Evolutionary conservation across 64 coral and sea anemone genomes (phyloP), one percentile per base, ranked within the genome.

Genomic region (Montipora capricornis): DNA sequence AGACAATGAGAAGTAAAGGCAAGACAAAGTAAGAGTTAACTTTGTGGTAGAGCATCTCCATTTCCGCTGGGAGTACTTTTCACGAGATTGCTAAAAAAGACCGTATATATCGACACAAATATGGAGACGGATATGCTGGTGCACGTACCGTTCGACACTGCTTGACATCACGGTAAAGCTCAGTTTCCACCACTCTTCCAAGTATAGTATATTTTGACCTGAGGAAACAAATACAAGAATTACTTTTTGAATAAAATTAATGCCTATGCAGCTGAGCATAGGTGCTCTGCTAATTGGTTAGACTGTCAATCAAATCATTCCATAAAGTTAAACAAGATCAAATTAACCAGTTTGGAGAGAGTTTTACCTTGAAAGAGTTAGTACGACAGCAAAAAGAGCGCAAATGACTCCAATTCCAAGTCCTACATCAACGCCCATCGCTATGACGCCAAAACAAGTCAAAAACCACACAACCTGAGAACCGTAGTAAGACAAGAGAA

Each of bases 361-460:
- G 3, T 47, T 52, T 60, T 89, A 95, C 97, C 91, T 98, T 20
- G 97, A 98, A 6, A 87, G 77, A 45, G 83, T 84, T 44, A 91
- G 66, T 52, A 95, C 79, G 61, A 98, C 94, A 11, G 46, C 22
- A 58, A 95, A 58, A 20, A 98, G 20, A 4, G 94, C 83, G n/a
- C 70, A 86, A 2, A 82, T 47, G 0, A 98, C 88, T 51, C 97
- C 97, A 77, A 86, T n/a, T 1, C 91, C 97, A 5, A 98, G 70
- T 67, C 97, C 97, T 2, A 95, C 13, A 80, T 88, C 91, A 20
- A 98, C 83, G 16, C 97, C 97, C 73, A 98, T 88, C 17, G 93
- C 59, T 73, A 98, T 93, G 17, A 94, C 91, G n/a, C 88, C 94
- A 88, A 87, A 80, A 88, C 97, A 98, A 10, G 97, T 89, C 16